These are phyloP conservation scores for Pseudorasbora parva DNA, from an alignment of 2,113 vertebrate genomes.

Conservation along the genomic window DNA sequence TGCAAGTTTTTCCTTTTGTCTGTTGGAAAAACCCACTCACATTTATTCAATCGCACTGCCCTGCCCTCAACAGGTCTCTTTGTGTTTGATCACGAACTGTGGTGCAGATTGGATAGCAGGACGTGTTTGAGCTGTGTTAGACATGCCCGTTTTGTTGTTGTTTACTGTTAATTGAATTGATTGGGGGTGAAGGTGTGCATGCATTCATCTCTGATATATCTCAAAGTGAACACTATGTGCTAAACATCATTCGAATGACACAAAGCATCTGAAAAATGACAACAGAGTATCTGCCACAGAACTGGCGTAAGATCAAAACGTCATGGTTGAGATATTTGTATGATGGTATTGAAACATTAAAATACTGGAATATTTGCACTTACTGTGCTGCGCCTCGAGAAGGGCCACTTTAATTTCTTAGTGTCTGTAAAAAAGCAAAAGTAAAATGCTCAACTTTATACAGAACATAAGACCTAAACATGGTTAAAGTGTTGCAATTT, in stretches of 20 bases:
- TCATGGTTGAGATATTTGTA: background rate
- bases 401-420: slow-evolving; percentile 92
- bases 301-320: slow-evolving; percentile 20
- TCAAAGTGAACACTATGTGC: slow-evolving; percentile 71
- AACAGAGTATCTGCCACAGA: slow-evolving; percentile 41
- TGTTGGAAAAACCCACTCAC: slow-evolving; percentile 56
- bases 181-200: slow-evolving; percentile 54
- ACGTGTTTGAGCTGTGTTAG: background rate
- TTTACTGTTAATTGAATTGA: slow-evolving; percentile 58
- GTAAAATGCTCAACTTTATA: no score
- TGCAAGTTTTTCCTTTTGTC: slow-evolving; percentile 84
- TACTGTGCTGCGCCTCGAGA: slow-evolving; percentile 75
- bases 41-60: background rate
- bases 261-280: slow-evolving; percentile 53
- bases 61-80: slow-evolving; percentile 16
- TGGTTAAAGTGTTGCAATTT: background rate
- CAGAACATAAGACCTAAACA: no score
- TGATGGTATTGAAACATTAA: background rate
- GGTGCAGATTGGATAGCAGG: background rate
- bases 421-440: slow-evolving; percentile 72
- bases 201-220: slow-evolving; percentile 68
- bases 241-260: slow-evolving; percentile 27
- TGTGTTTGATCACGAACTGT: slow-evolving; percentile 36
- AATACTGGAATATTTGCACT: background rate
- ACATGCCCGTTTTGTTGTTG: slow-evolving; percentile 44